Percentiles rank a stretch among this genome's conserved stretches.
phyloP scores from a whole-genome alignment of 2,113 vertebrate species.

The Pogona vitticeps region DNA sequence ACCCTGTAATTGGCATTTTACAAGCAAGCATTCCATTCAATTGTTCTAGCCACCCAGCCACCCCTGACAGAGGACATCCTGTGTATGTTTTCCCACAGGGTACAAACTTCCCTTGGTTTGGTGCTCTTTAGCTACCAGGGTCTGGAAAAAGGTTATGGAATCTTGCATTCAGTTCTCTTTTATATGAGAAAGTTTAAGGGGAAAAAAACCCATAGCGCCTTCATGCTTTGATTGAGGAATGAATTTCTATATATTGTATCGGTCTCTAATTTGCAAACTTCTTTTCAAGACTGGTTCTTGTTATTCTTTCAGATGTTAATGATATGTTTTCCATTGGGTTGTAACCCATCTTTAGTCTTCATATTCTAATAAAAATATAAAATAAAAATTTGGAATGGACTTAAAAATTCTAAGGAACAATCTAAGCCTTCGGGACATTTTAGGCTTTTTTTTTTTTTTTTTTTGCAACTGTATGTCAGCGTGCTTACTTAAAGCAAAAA shows the following conservation, averaged over 20 bases:
- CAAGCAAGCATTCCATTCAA: conserved; percentile 28
- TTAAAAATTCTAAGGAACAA: too few relatives aligned
- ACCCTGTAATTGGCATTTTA: conserved; percentile 53
- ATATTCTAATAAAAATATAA: background rate
- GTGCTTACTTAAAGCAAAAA: background rate
- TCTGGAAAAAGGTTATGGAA: background rate
- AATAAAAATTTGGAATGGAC: too few relatives aligned
- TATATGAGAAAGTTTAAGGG: background rate
- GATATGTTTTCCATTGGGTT: background rate
- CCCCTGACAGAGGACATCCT: conserved; percentile 24
- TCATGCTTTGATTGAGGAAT: background rate
- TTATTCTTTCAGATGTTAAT: background rate
- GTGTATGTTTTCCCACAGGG: conserved; percentile 33
- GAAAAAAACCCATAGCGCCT: background rate
- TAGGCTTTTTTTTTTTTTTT: background rate
- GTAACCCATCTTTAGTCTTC: background rate
- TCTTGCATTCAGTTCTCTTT: background rate
- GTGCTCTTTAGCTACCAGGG: background rate
- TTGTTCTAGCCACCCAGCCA: background rate
- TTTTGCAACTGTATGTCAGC: background rate
- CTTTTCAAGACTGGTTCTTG: conserved; percentile 4
- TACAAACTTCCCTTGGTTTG: background rate
- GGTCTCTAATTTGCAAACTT: background rate
- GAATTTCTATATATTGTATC: background rate
- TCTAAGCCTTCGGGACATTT: background rate